Base-by-base conservation (phyloP, 2,888 invertebrate genomes). In the Drosophila nigritarsus region DNA sequence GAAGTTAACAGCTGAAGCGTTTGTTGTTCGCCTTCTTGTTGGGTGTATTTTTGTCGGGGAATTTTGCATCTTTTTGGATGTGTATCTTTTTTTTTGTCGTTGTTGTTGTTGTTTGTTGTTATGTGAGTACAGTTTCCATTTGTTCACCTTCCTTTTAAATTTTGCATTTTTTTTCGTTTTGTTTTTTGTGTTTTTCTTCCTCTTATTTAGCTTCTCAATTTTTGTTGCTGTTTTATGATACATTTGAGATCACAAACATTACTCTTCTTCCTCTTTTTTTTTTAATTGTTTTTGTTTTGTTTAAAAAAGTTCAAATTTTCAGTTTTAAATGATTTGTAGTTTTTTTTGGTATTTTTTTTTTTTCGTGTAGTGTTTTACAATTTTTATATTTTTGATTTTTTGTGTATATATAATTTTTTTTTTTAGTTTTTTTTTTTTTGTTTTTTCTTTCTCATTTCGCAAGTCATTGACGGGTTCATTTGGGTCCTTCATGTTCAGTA, bases 201-300 rank as follows among this genome's bases (percentile, higher is more conserved):
- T 75, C 38, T 53, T 60, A 63, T 63, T 65, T 80, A 89, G 85
- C 87, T 88, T 85, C 87, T 87, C 82, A 79, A 75, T 78, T 73
- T 77, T 75, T 73, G 71, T 74, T 78, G 59, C 81, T 89, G 87
- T 78, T 90, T 90, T 81, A 86, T 90, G 91, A 91, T 91, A 86
- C 90, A 89, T 83, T 91, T 91, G 91, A 91, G 91, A 91, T 91
- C 91, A 91, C 91, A 91, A 91, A 92, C 91, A 91, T 84, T 80
- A 78, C 82, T 73, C 60, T 67, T 79, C 61, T 67, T 80, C 58
- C 69, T 67, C 68, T 71, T 73, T 62, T 65, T 65, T 59, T 40
- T 58, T 69, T 63, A 58, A 27, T 65, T 65, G 3, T 42, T 60
- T 73, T 65, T 74, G 65, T 67, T 74, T 80, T 82, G 69, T 80